Base-by-base conservation (phyloP, 1,140 invertebrate genomes). In the Heliconius eleuchia region DNA sequence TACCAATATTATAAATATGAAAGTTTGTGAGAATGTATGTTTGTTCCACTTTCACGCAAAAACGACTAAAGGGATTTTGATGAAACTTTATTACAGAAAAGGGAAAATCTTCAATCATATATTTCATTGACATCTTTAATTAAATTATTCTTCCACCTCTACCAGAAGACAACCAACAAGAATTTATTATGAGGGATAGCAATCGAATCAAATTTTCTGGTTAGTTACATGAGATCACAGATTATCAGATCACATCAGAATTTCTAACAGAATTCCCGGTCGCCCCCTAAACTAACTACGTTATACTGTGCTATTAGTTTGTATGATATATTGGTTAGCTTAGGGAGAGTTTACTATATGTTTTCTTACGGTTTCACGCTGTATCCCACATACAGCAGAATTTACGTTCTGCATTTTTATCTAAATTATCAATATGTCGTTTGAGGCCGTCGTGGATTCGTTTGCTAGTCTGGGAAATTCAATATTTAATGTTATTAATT, bases 161-260 rank as follows among this genome's bases (percentile, higher is more conserved):
- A 66, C 30, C 4, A 66, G 27, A 30, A 30, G 30, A 66, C 27
- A 16, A 30, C 60, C 1, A 66, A 66, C 13, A 66, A 30, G 60
- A 76, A 76, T 76, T 60, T 76, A 70, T 76, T 46, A 76, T 70
- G 60, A 50, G 30, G 60, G 34, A 27, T 46, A 70, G 23, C 74
- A 39, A 39, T 76, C 39, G 39, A 76, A 46, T 66, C 23, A 30
- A 70, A 76, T 37, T 70, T 76, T 70, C 74, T 46, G 60, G 30
- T 66, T 76, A 70, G 57, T 76, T 76, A 70, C 34, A 42, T 23
- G 55, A 70, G 74, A 5, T 76, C 37, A n/a, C 4, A 37, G n/a
- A 66, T 66, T 50, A 42, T 74, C 55, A n/a, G 74, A 60, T 60
- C 19, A n/a, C 27, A 75, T 66, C 50, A 74, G 73, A 74, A 27